Evolutionary conservation across 2,113 vertebrate genomes (phyloP).

Genomic region (Nothoprocta perdicaria): DNA sequence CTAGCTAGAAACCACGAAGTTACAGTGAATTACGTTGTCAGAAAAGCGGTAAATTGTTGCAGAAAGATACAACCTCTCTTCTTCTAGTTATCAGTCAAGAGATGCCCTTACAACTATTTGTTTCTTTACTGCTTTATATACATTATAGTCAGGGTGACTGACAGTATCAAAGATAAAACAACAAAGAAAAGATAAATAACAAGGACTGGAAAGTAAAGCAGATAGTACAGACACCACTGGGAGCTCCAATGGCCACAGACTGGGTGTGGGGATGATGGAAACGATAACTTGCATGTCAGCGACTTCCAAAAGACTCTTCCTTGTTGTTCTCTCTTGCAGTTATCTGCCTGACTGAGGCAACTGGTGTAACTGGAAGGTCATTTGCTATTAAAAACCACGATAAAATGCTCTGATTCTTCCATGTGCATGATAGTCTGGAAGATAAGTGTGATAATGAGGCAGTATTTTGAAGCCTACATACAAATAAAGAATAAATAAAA

Average conservation of each 20-base stretch:
- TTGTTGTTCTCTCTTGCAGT: constrained; percentile 62
- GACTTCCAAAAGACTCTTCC: constrained; percentile 47
- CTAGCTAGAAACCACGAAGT: background rate
- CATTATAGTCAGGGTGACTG: constrained; percentile 63
- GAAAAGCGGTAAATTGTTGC: constrained; percentile 42
- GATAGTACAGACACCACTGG: background rate
- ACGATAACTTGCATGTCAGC: constrained; percentile 52
- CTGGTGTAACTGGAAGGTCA: constrained; percentile 75
- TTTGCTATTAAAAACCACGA: constrained; percentile 63
- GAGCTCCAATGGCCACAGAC: background rate
- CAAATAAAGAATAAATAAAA: background rate
- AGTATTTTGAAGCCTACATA: background rate
- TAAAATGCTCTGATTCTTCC: constrained; percentile 63
- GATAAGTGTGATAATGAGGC: background rate
- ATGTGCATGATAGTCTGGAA: background rate
- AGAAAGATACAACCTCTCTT: constrained; percentile 23
- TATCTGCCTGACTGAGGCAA: constrained; percentile 68
- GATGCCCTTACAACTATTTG: constrained; percentile 44
- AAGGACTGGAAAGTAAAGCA: constrained; percentile 26
- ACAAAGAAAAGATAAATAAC: constrained; percentile 54
- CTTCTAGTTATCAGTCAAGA: constrained; percentile 51
- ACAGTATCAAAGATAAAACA: constrained; percentile 60
- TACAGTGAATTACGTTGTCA: constrained; percentile 36
- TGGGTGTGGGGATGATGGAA: constrained; percentile 51
- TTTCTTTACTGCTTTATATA: constrained; percentile 50